Percentiles rank a stretch among this genome's conserved stretches.
Evolutionary conservation across 2,113 vertebrate genomes (phyloP).

Genomic region (Centropristis striata): DNA sequence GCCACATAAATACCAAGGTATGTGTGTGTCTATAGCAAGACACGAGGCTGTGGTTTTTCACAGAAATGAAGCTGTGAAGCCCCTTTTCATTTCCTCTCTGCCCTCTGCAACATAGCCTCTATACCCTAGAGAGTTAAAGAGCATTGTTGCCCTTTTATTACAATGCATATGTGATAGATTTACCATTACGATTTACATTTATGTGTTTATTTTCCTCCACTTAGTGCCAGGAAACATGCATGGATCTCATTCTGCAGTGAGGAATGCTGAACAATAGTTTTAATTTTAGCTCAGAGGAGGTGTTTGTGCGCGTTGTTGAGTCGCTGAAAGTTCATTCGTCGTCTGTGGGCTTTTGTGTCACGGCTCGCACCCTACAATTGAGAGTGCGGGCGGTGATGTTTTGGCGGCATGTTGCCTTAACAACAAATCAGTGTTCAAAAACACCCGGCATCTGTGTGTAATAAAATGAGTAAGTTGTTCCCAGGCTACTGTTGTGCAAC

Average conservation of each 20-base stretch:
- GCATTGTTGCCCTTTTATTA: conserved; percentile 24
- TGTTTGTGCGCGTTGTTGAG: conserved; percentile 3
- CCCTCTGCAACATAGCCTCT: not conserved
- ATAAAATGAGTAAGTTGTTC: conserved; percentile 36
- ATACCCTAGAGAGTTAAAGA: conserved; percentile 1
- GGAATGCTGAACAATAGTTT: conserved; percentile 33
- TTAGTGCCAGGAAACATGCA: not conserved
- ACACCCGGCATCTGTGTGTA: conserved; percentile 44
- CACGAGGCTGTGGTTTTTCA: conserved; percentile 44
- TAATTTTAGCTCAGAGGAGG: conserved; percentile 42
- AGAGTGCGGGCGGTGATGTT: conserved; percentile 20
- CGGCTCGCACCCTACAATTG: conserved; percentile 38
- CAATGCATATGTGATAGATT: not conserved
- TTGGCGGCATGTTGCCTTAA: conserved; percentile 49
- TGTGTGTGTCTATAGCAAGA: conserved; percentile 2
- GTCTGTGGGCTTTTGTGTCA: conserved; percentile 31
- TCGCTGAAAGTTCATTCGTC: conserved; percentile 12
- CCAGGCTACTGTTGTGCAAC: conserved; percentile 35
- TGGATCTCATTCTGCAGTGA: not conserved
- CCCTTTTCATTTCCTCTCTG: conserved; percentile 41
- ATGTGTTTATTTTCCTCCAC: conserved; percentile 12
- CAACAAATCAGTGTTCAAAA: conserved; percentile 48
- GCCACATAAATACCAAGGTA: not conserved
- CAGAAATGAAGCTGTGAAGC: conserved; percentile 17
- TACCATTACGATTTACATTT: not conserved